Evolutionary conservation across 1,140 invertebrate species (phyloP).

Genomic region (Aphelinus atriplicis): DNA sequence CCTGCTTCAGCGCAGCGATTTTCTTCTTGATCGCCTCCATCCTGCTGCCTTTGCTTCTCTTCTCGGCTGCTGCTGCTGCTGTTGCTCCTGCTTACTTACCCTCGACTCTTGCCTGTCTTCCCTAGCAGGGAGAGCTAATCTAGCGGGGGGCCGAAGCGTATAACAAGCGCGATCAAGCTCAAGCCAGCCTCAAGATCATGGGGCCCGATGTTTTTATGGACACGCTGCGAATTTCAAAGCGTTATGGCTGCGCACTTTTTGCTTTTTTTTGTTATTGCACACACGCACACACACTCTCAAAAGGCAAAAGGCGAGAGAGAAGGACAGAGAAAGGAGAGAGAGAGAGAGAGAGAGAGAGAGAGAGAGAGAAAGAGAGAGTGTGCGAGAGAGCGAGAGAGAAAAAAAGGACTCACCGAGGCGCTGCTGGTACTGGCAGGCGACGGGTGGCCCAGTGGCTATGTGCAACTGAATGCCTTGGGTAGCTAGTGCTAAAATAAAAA

Average conservation of each 20-base stretch:
- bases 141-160: too few species aligned
- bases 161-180: too few species aligned
- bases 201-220: too few species aligned
- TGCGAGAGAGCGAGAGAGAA: constrained; percentile 9
- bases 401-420: constrained; percentile 53
- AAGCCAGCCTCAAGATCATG: too few species aligned
- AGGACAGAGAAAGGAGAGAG: too few species aligned
- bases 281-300: too few species aligned
- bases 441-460: constrained; percentile 47
- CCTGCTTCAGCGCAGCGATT: constrained; percentile 84
- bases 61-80: background rate
- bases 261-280: too few species aligned
- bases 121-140: too few species aligned
- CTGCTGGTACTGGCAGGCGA: constrained; percentile 49
- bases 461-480: constrained; percentile 63
- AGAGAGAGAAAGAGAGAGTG: constrained; percentile 1
- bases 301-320: too few species aligned
- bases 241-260: too few species aligned
- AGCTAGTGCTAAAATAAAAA: constrained; percentile 65
- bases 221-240: too few species aligned
- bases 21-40: constrained; percentile 92
- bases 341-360: background rate
- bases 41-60: constrained; percentile 41
- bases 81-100: background rate
- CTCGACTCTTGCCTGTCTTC: too few species aligned